Evolutionary conservation across 2,113 vertebrate genomes (phyloP), one percentile per base, ranked within the genome.

Genomic region (Excalfactoria chinensis): DNA sequence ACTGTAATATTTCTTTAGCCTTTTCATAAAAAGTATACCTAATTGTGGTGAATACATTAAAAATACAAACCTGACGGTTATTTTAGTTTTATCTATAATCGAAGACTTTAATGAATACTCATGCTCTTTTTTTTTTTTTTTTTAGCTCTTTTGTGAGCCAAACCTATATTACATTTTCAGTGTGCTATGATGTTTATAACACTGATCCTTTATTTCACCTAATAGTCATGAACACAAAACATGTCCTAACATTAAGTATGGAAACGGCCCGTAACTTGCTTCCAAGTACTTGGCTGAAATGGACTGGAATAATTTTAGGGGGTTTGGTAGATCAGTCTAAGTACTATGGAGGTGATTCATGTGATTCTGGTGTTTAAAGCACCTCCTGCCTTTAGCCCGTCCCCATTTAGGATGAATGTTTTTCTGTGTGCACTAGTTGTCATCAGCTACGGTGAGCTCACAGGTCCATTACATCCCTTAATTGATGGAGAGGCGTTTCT

Each of bases 1-100:
- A 86, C 53, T 93, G 67, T 95, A 78, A 68, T 92, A 82, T 93
- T 96, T 82, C 49, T 75, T 96, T 95, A 93, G 51, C 77, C 73
- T 86, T 92, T 83, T 90, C 28, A 80, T 77, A 90, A 53, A 53
- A 96, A 82, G 37, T 85, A 48, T 68, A 41, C 95, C 69, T 55
- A 95, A 86, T 92, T 95, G 70, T 87, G 32, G 35, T 67, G 93
- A 93, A 81, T 28, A 69, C 58, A 43, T 44, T 85, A 85, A 72
- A 82, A 96, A 92, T 82, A 88, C 7, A 94, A 93, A 97, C 88
- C 73, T 82, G 84, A 92, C 20, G 55, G 79, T 79, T 14, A 64
- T 63, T 82, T 35, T 71, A 79, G 55, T 78, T 7, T 66, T 37
- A 34, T 37, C 93, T 21, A 26, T 92, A 86, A 51, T 59, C 93